Percentiles rank a stretch among this genome's conserved stretches.
These are phyloP conservation scores for Eupithecia dodoneata DNA, from an alignment of 2,888 invertebrate genomes.

Conservation along the genomic window DNA sequence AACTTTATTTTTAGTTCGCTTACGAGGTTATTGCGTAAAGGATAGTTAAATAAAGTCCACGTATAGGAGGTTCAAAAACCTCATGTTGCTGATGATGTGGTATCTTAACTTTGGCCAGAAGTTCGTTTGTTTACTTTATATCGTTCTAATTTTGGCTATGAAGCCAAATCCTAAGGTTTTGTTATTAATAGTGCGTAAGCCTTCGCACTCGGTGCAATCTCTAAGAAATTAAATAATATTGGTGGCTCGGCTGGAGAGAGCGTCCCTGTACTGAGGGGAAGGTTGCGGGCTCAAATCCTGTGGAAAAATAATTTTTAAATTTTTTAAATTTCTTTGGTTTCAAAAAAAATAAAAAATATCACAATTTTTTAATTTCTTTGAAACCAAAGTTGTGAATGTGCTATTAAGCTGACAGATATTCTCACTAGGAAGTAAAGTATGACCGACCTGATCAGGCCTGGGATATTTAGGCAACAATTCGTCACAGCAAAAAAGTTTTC, in stretches of 20 bases:
- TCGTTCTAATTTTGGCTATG: neutral
- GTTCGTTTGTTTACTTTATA: neutral
- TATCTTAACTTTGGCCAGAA: neutral
- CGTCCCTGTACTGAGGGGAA: too few species aligned
- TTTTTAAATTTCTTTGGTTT: too few species aligned
- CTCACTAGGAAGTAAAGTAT: neutral
- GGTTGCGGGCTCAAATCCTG: too few species aligned
- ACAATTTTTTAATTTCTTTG: neutral
- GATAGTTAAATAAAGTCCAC: neutral
- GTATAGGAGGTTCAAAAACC: too few species aligned
- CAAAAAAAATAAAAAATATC: too few species aligned
- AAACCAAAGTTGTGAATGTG: neutral
- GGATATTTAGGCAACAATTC: too few species aligned
- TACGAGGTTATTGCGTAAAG: conserved; percentile 1
- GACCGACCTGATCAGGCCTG: neutral
- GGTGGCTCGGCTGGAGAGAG: too few species aligned
- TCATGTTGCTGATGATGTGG: neutral
- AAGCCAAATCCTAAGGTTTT: neutral
- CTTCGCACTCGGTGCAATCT: too few species aligned
- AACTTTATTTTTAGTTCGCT: conserved; percentile 16
- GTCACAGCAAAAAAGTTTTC: too few species aligned
- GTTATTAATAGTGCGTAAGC: too few species aligned
- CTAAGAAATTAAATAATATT: too few species aligned
- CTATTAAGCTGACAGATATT: neutral
- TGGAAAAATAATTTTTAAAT: too few species aligned